phyloP scores from a whole-genome alignment of 2,888 invertebrate species.

The Iselma pallidipennis region DNA sequence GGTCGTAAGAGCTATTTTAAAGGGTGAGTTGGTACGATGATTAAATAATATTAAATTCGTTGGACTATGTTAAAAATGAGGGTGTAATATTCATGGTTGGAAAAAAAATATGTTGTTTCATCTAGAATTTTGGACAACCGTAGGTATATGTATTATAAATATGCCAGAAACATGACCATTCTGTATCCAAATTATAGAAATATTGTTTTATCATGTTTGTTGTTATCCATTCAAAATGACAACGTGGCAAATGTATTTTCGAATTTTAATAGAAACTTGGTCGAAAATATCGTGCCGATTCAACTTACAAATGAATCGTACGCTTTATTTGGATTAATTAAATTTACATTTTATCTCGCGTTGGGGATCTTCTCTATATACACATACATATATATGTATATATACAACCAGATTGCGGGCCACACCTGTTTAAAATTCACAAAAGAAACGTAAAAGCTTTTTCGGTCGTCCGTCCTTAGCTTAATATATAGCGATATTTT shows the following conservation, averaged over 20 bases:
- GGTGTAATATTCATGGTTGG: slow-evolving; percentile 11
- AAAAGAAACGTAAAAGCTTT: slow-evolving; percentile 23
- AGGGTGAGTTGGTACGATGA: slow-evolving; percentile 1
- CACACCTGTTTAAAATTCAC: slow-evolving; percentile 22
- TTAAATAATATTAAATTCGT: slow-evolving; percentile 15
- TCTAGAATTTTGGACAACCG: slow-evolving; percentile 7
- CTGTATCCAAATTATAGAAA: background rate
- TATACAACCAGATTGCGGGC: slow-evolving; percentile 16
- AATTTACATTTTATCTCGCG: slow-evolving; percentile 42
- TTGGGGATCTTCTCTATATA: slow-evolving; percentile 28
- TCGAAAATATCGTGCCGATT: slow-evolving; percentile 16
- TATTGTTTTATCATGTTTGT: background rate
- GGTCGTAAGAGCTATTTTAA: slow-evolving; percentile 8
- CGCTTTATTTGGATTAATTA: slow-evolving; percentile 39
- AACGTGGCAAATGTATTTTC: slow-evolving; percentile 16
- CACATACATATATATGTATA: slow-evolving; percentile 10
- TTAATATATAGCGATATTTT: slow-evolving; percentile 20
- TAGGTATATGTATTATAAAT: background rate
- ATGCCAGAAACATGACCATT: too few species aligned
- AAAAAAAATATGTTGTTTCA: slow-evolving; percentile 14
- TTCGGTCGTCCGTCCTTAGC: slow-evolving; percentile 18
- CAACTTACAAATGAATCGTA: slow-evolving; percentile 34
- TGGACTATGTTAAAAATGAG: slow-evolving; percentile 12
- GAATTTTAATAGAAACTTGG: slow-evolving; percentile 13
- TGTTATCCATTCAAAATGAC: background rate